Percentiles rank a stretch among this genome's conserved stretches.
phyloP scores from a whole-genome alignment of 1,140 invertebrate species.

The Diabrotica undecimpunctata region DNA sequence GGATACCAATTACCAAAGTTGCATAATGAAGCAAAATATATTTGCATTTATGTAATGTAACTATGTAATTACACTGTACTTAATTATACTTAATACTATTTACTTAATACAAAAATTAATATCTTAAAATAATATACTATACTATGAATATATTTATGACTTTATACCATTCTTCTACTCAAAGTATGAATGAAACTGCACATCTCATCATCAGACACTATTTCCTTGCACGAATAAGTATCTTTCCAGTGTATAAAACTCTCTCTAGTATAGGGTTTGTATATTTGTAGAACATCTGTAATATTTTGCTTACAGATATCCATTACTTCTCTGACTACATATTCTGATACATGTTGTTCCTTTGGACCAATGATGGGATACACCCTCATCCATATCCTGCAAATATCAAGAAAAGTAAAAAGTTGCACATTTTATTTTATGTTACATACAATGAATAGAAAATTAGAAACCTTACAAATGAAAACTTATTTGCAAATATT shows the following conservation, averaged over 20 bases:
- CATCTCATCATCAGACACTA: constrained; percentile 30
- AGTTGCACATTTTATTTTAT: constrained; percentile 5
- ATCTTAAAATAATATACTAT: constrained; percentile 5
- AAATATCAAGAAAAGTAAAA: neutral
- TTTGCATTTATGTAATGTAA: neutral
- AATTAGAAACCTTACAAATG: neutral
- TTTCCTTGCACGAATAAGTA: constrained; percentile 19
- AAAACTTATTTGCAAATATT: neutral
- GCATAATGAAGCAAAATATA: neutral
- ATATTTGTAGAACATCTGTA: constrained; percentile 30
- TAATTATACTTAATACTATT: too few species aligned
- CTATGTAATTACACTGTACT: neutral
- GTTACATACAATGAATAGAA: neutral
- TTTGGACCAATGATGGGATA: constrained; percentile 36
- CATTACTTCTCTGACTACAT: constrained; percentile 35
- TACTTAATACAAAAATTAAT: too few species aligned
- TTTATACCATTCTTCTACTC: constrained; percentile 34
- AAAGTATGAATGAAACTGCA: constrained; percentile 34
- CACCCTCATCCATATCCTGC: constrained; percentile 41
- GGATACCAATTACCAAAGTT: too few species aligned
- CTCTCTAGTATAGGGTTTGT: constrained; percentile 34
- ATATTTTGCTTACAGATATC: constrained; percentile 32
- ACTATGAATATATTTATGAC: constrained; percentile 1
- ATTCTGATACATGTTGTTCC: constrained; percentile 30
- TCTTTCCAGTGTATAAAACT: constrained; percentile 37